These are phyloP conservation scores for Gasteruption jaculator DNA, from an alignment of 2,888 invertebrate species.

Conservation along the genomic window DNA sequence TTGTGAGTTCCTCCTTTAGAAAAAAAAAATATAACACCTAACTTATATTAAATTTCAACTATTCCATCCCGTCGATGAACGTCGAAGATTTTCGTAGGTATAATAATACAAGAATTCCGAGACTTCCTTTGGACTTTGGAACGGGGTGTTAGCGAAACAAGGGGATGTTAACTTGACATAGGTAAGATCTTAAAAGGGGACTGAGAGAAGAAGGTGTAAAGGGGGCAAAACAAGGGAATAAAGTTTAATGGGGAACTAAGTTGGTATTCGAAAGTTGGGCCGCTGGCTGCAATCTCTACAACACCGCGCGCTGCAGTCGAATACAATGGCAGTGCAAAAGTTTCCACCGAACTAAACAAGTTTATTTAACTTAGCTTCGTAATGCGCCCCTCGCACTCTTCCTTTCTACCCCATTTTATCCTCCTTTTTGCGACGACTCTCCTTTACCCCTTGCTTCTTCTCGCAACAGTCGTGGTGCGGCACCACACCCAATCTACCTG, in stretches of 20 bases:
- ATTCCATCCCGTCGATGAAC: too few relatives aligned
- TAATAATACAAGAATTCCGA: too few relatives aligned
- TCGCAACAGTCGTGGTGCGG: neutral
- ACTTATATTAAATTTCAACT: too few relatives aligned
- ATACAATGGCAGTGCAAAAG: constrained; percentile 44
- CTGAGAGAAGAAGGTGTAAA: constrained; percentile 11
- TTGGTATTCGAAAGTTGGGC: constrained; percentile 44
- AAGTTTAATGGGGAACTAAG: constrained; percentile 43
- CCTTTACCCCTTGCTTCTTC: constrained; percentile 6
- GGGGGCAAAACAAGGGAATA: constrained; percentile 42
- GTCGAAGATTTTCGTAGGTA: too few relatives aligned
- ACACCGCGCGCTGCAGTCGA: constrained; percentile 34
- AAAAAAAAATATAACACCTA: too few relatives aligned
- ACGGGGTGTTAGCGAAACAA: too few relatives aligned
- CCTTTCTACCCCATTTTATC: constrained; percentile 10
- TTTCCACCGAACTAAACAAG: constrained; percentile 48
- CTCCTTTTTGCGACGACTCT: constrained; percentile 16
- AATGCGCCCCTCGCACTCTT: constrained; percentile 18
- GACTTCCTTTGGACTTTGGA: too few relatives aligned
- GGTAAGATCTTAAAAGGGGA: constrained; percentile 1
- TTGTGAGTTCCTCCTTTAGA: too few relatives aligned
- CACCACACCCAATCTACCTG: constrained; percentile 27
- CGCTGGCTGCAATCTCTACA: constrained; percentile 35
- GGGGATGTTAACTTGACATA: too few relatives aligned
- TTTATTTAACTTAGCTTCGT: constrained; percentile 48